Percentiles rank a stretch among this genome's conserved stretches.
Conservation (phyloP, 2,888 invertebrate species). For the Alcis repandata region DNA sequence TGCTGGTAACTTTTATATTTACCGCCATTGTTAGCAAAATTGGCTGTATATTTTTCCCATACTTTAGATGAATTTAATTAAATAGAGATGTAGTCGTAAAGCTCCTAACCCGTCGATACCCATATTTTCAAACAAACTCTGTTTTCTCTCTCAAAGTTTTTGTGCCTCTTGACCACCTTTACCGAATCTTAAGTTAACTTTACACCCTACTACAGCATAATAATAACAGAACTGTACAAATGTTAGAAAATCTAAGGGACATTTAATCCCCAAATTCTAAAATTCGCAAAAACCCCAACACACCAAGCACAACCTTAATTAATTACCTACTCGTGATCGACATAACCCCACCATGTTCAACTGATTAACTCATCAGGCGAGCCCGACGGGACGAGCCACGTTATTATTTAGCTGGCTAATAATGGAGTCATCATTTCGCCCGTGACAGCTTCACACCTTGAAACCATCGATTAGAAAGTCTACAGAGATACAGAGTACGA, state of each 20-base stretch:
- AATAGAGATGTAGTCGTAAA: no score
- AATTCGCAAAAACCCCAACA: conserved; percentile 47
- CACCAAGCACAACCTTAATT: conserved; percentile 57
- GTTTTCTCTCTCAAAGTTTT: no score
- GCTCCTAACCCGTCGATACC: no score
- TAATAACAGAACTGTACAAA: no score
- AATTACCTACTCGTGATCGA: conserved; percentile 54
- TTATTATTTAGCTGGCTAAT: conserved; percentile 83
- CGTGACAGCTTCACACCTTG: conserved; percentile 86
- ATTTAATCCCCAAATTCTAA: not conserved
- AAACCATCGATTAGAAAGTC: conserved; percentile 61
- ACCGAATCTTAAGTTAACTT: no score
- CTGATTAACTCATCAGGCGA: conserved; percentile 72
- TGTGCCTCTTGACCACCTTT: no score
- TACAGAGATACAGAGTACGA: not conserved
- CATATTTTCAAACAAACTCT: no score
- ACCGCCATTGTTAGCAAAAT: no score
- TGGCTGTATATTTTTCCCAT: no score
- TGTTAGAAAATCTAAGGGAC: not conserved
- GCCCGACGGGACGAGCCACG: conserved; percentile 67
- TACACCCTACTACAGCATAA: not conserved
- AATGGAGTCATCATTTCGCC: conserved; percentile 84
- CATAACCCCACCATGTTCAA: conserved; percentile 61
- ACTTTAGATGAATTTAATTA: no score
- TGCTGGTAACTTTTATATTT: no score